phyloP scores from a whole-genome alignment of 1,140 invertebrate species.

The Uloborus diversus region DNA sequence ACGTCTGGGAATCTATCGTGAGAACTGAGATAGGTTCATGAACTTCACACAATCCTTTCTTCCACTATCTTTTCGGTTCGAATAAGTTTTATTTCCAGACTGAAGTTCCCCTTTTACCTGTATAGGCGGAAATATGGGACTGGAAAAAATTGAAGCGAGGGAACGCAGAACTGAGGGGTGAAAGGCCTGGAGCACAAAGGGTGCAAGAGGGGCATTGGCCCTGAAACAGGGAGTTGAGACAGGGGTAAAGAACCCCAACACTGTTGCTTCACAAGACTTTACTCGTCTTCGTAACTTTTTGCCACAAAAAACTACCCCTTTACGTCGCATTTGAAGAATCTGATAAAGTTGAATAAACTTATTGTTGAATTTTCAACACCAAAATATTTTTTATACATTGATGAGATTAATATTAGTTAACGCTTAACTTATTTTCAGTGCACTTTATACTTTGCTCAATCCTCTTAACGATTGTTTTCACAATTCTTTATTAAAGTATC shows the following conservation, averaged over 20 bases:
- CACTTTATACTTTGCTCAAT: too few relatives aligned
- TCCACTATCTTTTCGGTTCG: slow-evolving; percentile 26
- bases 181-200: slow-evolving; percentile 25
- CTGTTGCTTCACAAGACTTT: too few relatives aligned
- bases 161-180: slow-evolving; percentile 25
- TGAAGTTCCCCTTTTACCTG: slow-evolving; percentile 43
- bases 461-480: too few relatives aligned
- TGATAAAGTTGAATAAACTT: too few relatives aligned
- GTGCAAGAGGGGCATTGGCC: slow-evolving; percentile 23
- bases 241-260: slow-evolving; percentile 24
- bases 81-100: slow-evolving; percentile 12
- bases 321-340: too few relatives aligned
- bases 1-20: not conserved
- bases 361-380: too few relatives aligned
- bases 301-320: too few relatives aligned
- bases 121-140: slow-evolving; percentile 50
- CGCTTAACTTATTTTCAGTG: too few relatives aligned
- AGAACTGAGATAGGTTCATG: slow-evolving; percentile 19
- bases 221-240: not conserved
- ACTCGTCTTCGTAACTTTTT: too few relatives aligned
- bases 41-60: slow-evolving; percentile 27
- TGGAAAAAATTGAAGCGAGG: slow-evolving; percentile 7
- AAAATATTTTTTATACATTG: too few relatives aligned
- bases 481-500: too few relatives aligned
- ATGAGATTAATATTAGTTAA: too few relatives aligned